Evolutionary conservation across 2,113 vertebrate species (phyloP), one percentile per base, ranked within the genome.

Genomic region (Chamaea fasciata): DNA sequence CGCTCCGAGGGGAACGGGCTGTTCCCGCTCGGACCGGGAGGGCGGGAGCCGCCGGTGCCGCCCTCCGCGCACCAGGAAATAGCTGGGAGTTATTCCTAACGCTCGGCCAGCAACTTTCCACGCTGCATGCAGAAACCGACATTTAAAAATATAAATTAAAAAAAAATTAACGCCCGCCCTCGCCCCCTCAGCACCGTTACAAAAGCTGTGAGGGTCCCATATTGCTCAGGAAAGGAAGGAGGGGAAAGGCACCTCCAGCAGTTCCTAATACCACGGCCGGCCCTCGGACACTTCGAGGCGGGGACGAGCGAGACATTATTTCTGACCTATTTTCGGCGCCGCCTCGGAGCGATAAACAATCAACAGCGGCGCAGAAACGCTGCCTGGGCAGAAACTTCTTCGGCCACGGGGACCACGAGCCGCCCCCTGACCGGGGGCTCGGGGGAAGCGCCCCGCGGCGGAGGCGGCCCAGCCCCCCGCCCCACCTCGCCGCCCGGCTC

Each of bases 251-350:
- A 64, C 53, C 88, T 39, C 37, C 70, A 17, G 3, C 41, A 60
- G 55, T 10, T 67, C 57, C 41, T 46, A 23, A 18, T 13, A 15
- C 59, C 13, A 44, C 52, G 35, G 70, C 52, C 52, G 59, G 31
- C 23, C 28, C 71, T 55, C 42, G 33, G 73, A 59, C 81, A 50
- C 47, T 73, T 16, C 35, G 16, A 68, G 20, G 39, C 41, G 35
- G 28, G 42, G 33, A 84, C 60, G 23, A 50, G 63, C 44, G 18
- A 75, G 53, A 73, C 44, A 7, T 37, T 37, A 59, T 56, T 92
- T 63, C 80, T 89, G 92, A 94, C 88, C 73, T 96, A 81, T 92
- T 95, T 95, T 92, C 78, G 41, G 65, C 28, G 28, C 85, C 69
- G 65, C 69, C 50, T 94, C 39, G 19, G 15, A 79, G 60, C 31